phyloP scores from a whole-genome alignment of 2,888 invertebrate species.

The Drosophila merina region DNA sequence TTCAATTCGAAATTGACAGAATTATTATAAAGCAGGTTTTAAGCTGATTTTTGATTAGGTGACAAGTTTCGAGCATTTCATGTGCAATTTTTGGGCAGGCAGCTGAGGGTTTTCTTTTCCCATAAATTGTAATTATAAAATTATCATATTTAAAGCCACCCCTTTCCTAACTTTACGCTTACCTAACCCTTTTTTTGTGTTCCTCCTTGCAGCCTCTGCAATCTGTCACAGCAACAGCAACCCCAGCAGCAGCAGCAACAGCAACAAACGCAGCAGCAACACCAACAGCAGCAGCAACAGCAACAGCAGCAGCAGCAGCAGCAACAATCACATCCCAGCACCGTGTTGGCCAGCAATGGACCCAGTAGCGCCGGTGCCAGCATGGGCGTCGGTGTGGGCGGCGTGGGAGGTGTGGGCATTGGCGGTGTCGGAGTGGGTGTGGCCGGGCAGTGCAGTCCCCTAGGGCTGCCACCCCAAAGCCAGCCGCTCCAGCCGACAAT shows the following conservation, averaged over 20 bases:
- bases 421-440: conserved; percentile 79
- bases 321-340: conserved; percentile 80
- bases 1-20: not conserved
- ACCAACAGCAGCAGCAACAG: conserved; percentile 57
- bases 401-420: conserved; percentile 82
- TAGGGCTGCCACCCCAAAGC: conserved; percentile 81
- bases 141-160: not conserved
- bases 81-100: not conserved
- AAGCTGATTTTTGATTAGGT: not conserved
- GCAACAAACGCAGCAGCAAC: conserved; percentile 71
- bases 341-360: conserved; percentile 79
- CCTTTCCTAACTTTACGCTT: not conserved
- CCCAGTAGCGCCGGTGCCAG: conserved; percentile 82
- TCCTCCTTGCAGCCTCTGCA: conserved; percentile 70
- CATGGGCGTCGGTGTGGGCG: conserved; percentile 83
- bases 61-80: not conserved
- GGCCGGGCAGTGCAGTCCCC: conserved; percentile 80
- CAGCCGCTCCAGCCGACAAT: conserved; percentile 81
- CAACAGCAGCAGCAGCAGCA: conserved; percentile 55
- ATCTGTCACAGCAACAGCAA: conserved; percentile 50
- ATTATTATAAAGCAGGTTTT: not conserved
- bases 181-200: not conserved
- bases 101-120: conserved; percentile 1
- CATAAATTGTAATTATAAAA: not conserved
- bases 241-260: conserved; percentile 50